These are phyloP conservation scores for Turritopsis dohrnii DNA, from an alignment of 30 jellyfish, hydroid and myxozoan genomes.

Conservation along the genomic window DNA sequence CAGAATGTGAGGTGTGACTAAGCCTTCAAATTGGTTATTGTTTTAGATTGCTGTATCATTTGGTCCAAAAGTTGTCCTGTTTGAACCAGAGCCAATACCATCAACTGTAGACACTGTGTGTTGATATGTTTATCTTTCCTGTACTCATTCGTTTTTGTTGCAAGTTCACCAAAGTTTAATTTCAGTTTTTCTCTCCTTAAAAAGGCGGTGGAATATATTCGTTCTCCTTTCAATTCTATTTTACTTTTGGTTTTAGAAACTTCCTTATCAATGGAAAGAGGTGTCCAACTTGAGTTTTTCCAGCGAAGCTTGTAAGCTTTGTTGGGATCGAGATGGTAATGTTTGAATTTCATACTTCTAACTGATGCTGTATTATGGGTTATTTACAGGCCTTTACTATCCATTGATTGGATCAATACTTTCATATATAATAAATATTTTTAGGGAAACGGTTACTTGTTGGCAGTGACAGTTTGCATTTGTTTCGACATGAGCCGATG, in stretches of 20 bases:
- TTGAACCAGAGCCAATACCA: slow-evolving; percentile 47
- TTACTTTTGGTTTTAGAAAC: slow-evolving; percentile 26
- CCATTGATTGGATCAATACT: not conserved
- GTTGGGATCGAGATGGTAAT: slow-evolving; percentile 83
- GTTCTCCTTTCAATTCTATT: not conserved
- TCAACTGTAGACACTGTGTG: slow-evolving; percentile 24
- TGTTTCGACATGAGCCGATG: slow-evolving; percentile 45
- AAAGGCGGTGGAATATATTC: not conserved
- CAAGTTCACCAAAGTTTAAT: too few species aligned
- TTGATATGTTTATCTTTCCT: not conserved
- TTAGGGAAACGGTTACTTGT: slow-evolving; percentile 60
- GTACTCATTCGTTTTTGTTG: too few species aligned
- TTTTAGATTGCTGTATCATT: slow-evolving; percentile 86
- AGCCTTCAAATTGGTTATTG: not conserved
- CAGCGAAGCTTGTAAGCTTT: slow-evolving; percentile 50
- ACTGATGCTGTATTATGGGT: not conserved
- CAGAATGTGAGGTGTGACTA: not conserved
- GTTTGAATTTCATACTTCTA: not conserved
- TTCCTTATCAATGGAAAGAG: slow-evolving; percentile 73
- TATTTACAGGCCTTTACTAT: not conserved
- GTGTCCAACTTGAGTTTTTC: slow-evolving; percentile 38
- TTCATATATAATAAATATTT: not conserved
- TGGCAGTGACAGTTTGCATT: slow-evolving; percentile 53
- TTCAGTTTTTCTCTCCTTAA: not conserved
- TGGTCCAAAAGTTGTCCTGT: slow-evolving; percentile 60